These are phyloP conservation scores for Galerucella pusilla DNA, from an alignment of 2,888 invertebrate genomes.

Conservation along the genomic window DNA sequence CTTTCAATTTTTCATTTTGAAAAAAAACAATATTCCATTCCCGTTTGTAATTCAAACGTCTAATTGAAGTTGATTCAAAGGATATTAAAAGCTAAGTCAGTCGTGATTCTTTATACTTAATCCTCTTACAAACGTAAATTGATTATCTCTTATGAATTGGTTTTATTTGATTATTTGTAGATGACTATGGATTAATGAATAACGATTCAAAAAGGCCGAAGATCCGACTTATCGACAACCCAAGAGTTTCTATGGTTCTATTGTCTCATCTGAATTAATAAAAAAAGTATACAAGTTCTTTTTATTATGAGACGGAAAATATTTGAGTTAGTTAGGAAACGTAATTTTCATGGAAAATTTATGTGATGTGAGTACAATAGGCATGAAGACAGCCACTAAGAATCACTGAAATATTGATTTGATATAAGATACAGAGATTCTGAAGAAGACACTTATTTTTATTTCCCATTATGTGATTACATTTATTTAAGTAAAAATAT, in stretches of 20 bases:
- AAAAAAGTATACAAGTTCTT: not conserved
- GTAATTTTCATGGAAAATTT: no score
- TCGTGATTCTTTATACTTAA: conserved; percentile 31
- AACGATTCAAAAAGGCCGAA: conserved; percentile 9
- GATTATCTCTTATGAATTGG: conserved; percentile 26
- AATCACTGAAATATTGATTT: no score
- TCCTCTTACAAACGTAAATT: conserved; percentile 34
- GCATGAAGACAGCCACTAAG: no score
- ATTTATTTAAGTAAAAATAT: no score
- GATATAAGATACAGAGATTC: no score
- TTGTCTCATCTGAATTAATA: not conserved
- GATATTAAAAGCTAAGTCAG: conserved; percentile 33
- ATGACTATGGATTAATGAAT: conserved; percentile 8
- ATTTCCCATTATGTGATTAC: no score
- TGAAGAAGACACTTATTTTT: no score
- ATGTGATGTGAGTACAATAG: no score
- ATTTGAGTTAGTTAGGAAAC: no score
- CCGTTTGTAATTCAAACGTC: conserved; percentile 37
- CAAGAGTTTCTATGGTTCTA: not conserved
- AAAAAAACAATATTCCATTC: conserved; percentile 8
- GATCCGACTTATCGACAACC: conserved; percentile 1
- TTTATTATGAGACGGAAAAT: no score
- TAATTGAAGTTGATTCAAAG: conserved; percentile 37
- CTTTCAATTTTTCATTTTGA: not conserved
- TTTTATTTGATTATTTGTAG: conserved; percentile 22